A percentile compares a stretch with the other conserved stretches of the same genome.
phyloP scores from a whole-genome alignment of 2,113 vertebrate species.

The Ceyx margarethae region DNA sequence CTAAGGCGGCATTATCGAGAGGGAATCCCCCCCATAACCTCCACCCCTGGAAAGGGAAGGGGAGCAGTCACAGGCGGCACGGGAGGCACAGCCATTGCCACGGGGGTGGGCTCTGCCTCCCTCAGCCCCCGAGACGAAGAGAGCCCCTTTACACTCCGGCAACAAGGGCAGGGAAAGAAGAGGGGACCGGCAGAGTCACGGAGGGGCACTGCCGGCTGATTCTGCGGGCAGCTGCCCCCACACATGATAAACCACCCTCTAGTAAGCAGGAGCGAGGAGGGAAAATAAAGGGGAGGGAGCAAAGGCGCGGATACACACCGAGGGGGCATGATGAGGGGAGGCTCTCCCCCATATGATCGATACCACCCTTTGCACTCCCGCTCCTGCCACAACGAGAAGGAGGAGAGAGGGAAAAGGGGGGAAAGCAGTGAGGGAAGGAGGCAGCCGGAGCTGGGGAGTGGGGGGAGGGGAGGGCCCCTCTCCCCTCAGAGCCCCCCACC shows the following conservation, averaged over 20 bases:
- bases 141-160: constrained; percentile 17
- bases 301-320: constrained; percentile 46
- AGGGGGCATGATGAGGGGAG: constrained; percentile 47
- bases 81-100: neutral
- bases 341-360: constrained; percentile 54
- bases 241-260: constrained; percentile 35
- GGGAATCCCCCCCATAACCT: constrained; percentile 57
- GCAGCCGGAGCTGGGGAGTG: constrained; percentile 46
- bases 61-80: constrained; percentile 6
- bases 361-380: constrained; percentile 62
- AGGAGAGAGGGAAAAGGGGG: constrained; percentile 54
- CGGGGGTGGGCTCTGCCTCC: constrained; percentile 37
- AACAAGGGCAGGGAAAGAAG: constrained; percentile 39
- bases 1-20: constrained; percentile 44
- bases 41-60: constrained; percentile 7
- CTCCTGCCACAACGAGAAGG: constrained; percentile 69
- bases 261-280: constrained; percentile 45
- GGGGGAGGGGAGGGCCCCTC: constrained; percentile 60
- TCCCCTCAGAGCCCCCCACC: constrained; percentile 53
- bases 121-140: neutral
- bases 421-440: constrained; percentile 35
- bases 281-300: constrained; percentile 67
- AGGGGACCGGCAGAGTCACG: constrained; percentile 43
- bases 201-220: constrained; percentile 21
- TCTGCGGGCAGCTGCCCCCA: constrained; percentile 3